These are phyloP conservation scores for Hyles vespertilio DNA, from an alignment of 1,140 invertebrate genomes.

Conservation along the genomic window DNA sequence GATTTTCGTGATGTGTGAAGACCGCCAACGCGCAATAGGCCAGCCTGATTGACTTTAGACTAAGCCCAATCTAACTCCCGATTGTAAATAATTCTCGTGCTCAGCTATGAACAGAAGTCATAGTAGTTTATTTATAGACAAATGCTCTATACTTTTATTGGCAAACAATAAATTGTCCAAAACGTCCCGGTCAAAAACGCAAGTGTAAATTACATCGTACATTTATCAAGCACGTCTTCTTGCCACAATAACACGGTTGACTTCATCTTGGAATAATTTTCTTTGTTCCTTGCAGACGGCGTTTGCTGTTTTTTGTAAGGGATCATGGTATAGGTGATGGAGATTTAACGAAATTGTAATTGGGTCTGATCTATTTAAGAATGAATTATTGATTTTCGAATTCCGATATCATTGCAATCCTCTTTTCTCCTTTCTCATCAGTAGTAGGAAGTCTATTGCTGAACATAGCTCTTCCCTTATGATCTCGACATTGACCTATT, in stretches of 20 bases:
- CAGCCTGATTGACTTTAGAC: neutral
- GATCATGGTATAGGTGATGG: slow-evolving; percentile 26
- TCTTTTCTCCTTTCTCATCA: too few species aligned
- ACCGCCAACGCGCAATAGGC: neutral
- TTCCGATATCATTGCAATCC: too few species aligned
- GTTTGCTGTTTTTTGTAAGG: slow-evolving; percentile 47
- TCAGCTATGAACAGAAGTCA: neutral
- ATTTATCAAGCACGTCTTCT: slow-evolving; percentile 55
- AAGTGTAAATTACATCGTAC: slow-evolving; percentile 63
- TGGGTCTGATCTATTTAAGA: neutral
- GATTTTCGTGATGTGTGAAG: too few species aligned
- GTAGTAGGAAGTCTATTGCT: too few species aligned
- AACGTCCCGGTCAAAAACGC: slow-evolving; percentile 37
- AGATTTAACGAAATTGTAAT: neutral
- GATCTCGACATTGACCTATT: too few species aligned
- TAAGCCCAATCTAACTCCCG: neutral
- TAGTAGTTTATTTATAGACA: neutral
- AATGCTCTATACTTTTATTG: neutral
- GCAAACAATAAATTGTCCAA: slow-evolving; percentile 15
- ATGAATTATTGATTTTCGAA: too few species aligned
- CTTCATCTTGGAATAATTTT: slow-evolving; percentile 72
- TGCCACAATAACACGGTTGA: slow-evolving; percentile 69
- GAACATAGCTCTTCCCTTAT: too few species aligned
- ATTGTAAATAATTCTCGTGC: neutral
- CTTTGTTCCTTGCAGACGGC: slow-evolving; percentile 59